Evolutionary conservation across 2,797 vertebrate genomes (phyloP), one percentile per base, ranked within the genome.

Genomic region (Cebuella pygmaea): DNA sequence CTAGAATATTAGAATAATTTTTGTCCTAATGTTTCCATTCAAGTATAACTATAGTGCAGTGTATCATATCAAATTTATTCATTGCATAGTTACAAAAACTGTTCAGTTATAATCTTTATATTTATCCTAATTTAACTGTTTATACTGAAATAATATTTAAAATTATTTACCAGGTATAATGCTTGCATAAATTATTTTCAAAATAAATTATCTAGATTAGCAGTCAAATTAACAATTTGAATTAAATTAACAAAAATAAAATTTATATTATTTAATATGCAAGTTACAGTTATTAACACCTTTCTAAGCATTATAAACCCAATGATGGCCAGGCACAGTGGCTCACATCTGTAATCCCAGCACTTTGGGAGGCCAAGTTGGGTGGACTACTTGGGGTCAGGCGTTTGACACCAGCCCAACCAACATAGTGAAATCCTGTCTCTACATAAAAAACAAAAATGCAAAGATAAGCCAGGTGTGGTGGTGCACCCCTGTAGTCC

Each of bases 121-220:
- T 75, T 88, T 52, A 94, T 83, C 27, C 19, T 90, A 85, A 92
- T 50, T 76, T 87, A 76, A 61, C 6, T 67, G 1, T 72, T 97
- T 81, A 97, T 17, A 94, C 0, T 52, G 46, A 0, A 39, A 95
- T 93, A 84, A 30, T 90, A 93, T 79, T 97, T 95, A 79, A 96
- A 92, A 6, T 79, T 33, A 79, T 88, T 76, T 92, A 67, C n/a
- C 33, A 17, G 3, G 55, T 83, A 87, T 67, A 20, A 70, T 30
- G 52, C 9, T 87, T 13, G 87, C 48, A 95, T 84, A 85, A 93
- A 24, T 13, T 95, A 94, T 81, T 78, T 96, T 97, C 50, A 90
- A 95, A 97, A 75, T 36, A 36, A 97, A 61, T 33, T 4, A 95
- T 8, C 36, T 52, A 50, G 1, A 39, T 88, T 78, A 22, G 39